phyloP scores from a whole-genome alignment of 2,888 invertebrate species.

The Saturnia japonica region DNA sequence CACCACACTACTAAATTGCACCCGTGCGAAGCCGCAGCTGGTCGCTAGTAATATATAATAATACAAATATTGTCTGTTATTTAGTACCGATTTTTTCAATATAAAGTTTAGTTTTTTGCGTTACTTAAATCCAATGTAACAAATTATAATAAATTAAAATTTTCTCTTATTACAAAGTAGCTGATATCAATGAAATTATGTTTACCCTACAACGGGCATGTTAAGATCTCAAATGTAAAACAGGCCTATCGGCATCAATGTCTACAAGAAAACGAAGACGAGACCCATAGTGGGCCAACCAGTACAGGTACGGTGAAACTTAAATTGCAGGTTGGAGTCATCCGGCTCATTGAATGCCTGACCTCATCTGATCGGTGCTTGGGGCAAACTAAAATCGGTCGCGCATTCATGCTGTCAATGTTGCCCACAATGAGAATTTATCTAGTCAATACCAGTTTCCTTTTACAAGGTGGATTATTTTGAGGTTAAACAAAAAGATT shows the following conservation, averaged over 20 bases:
- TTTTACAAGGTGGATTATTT: conserved; percentile 16
- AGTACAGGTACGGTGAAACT: conserved; percentile 76
- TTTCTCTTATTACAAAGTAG: conserved; percentile 8
- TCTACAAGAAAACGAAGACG: conserved; percentile 62
- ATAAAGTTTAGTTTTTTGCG: not conserved
- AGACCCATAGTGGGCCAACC: conserved; percentile 75
- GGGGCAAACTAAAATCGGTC: conserved; percentile 55
- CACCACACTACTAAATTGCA: too few species aligned
- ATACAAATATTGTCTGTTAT: too few species aligned
- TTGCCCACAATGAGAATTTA: conserved; percentile 39
- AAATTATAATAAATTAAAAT: too few species aligned
- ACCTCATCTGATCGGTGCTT: conserved; percentile 78
- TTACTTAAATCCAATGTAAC: not conserved
- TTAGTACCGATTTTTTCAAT: not conserved
- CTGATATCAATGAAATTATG: not conserved
- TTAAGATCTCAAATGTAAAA: conserved; percentile 16
- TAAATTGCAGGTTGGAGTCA: conserved; percentile 79
- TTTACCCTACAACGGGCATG: not conserved
- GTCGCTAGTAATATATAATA: too few species aligned
- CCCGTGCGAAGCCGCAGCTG: too few species aligned
- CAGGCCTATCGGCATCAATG: conserved; percentile 27
- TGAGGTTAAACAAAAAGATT: not conserved
- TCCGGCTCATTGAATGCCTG: conserved; percentile 81
- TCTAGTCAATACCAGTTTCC: conserved; percentile 16
- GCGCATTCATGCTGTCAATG: conserved; percentile 56